These are phyloP conservation scores for Rhynchophorus ferrugineus DNA, from an alignment of 1,140 invertebrate genomes.

Conservation along the genomic window DNA sequence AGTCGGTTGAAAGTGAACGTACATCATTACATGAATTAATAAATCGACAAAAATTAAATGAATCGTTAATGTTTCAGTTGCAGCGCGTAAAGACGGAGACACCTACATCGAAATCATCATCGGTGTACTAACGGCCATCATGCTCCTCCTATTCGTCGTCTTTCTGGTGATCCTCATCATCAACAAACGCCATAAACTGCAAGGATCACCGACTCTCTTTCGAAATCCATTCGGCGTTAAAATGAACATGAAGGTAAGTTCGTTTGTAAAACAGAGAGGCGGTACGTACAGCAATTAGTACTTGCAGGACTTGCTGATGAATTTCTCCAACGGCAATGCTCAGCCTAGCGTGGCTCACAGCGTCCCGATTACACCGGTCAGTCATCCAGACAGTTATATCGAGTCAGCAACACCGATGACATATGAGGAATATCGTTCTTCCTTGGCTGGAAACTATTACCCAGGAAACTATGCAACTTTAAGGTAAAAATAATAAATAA, in stretches of 20 bases:
- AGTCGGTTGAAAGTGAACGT: too few species aligned
- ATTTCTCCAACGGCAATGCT: constrained; percentile 46
- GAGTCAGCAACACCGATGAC: constrained; percentile 41
- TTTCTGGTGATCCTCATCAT: constrained; percentile 60
- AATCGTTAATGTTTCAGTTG: constrained; percentile 50
- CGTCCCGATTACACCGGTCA: constrained; percentile 42
- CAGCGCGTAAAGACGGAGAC: constrained; percentile 52
- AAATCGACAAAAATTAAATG: too few species aligned
- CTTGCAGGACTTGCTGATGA: constrained; percentile 51
- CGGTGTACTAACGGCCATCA: constrained; percentile 63
- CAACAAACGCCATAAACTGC: constrained; percentile 57
- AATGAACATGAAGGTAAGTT: constrained; percentile 59
- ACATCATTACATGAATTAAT: too few species aligned
- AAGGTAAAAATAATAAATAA: constrained; percentile 1
- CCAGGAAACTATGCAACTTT: constrained; percentile 28
- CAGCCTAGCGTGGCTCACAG: constrained; percentile 33
- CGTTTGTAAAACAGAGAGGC: background rate
- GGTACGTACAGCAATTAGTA: background rate
- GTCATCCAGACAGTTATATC: constrained; percentile 36
- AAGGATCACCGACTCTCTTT: constrained; percentile 53
- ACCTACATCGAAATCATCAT: constrained; percentile 64
- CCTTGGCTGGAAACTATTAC: constrained; percentile 41
- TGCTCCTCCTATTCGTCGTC: constrained; percentile 56
- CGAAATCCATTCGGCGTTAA: constrained; percentile 58
- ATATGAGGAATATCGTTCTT: constrained; percentile 49